These are phyloP conservation scores for Sula dactylatra DNA, from an alignment of 2,113 vertebrate genomes.

Conservation along the genomic window DNA sequence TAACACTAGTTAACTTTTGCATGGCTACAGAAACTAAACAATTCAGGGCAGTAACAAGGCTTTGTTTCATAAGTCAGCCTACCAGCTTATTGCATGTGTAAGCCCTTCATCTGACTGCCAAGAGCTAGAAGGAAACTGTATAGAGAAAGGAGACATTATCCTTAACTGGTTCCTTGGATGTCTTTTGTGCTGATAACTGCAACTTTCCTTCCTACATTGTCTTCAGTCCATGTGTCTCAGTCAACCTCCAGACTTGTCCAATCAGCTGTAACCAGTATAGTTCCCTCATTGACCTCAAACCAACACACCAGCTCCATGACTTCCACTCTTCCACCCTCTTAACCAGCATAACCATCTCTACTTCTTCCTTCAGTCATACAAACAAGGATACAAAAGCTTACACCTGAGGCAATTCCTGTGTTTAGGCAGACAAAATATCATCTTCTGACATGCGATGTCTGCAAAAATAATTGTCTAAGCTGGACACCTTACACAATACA, in stretches of 20 bases:
- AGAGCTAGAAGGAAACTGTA: neutral
- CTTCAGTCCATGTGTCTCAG: neutral
- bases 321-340: neutral
- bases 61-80: neutral
- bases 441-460: neutral
- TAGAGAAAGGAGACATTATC: neutral
- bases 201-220: neutral
- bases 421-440: neutral
- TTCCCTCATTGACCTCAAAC: neutral
- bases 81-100: neutral
- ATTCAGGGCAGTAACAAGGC: fast-evolving
- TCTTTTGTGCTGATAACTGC: neutral
- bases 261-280: too few relatives aligned
- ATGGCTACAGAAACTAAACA: neutral
- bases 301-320: neutral
- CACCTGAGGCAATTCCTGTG: neutral
- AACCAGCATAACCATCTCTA: neutral
- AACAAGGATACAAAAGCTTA: neutral
- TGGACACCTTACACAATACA: neutral
- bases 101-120: neutral
- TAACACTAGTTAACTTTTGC: neutral
- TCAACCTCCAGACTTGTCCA: neutral
- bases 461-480: neutral
- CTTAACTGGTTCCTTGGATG: neutral
- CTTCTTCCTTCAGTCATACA: neutral